phyloP scores from a whole-genome alignment of 2,888 invertebrate species.

The Nomada fucata region DNA sequence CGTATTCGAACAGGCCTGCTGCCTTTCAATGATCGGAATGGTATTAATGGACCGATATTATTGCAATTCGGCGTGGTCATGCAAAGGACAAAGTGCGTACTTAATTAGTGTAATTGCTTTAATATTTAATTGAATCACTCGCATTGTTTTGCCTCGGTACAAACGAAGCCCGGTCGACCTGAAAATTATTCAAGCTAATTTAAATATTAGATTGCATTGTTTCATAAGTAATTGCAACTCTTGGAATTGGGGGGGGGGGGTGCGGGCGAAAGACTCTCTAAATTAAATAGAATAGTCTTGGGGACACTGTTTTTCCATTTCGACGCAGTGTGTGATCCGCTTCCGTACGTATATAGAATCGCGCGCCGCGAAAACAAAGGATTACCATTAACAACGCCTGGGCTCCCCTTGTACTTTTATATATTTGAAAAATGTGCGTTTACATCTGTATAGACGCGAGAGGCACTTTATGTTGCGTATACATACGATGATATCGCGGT shows the following conservation, averaged over 20 bases:
- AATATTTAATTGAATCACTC: too few relatives aligned
- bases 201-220: too few relatives aligned
- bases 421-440: not conserved
- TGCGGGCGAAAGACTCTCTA: not conserved
- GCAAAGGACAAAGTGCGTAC: too few relatives aligned
- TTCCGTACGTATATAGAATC: not conserved
- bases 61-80: too few relatives aligned
- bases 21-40: too few relatives aligned
- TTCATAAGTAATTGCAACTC: too few relatives aligned
- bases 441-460: not conserved
- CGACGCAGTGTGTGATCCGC: not conserved
- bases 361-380: not conserved
- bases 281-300: not conserved
- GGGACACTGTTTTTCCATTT: slow-evolving; percentile 1
- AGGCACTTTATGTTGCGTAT: not conserved
- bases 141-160: too few relatives aligned
- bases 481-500: not conserved
- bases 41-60: too few relatives aligned
- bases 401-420: not conserved
- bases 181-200: too few relatives aligned
- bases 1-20: too few relatives aligned
- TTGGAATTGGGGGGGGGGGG: not conserved
- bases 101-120: too few relatives aligned
- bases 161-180: too few relatives aligned
- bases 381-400: slow-evolving; percentile 20